These are phyloP conservation scores for Aspidapion aeneum DNA, from an alignment of 2,888 invertebrate genomes.

Conservation along the genomic window DNA sequence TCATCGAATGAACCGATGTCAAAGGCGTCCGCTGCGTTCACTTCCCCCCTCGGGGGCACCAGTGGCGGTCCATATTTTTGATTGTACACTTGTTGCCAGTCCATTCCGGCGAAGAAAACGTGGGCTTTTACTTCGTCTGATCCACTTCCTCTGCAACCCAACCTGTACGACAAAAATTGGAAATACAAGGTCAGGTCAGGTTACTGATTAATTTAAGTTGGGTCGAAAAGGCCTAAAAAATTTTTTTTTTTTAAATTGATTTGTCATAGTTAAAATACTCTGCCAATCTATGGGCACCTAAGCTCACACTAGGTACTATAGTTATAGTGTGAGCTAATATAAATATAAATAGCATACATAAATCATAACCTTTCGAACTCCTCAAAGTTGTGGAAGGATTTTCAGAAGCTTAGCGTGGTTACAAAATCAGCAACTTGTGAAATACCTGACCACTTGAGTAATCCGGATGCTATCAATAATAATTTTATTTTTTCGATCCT, in stretches of 20 bases:
- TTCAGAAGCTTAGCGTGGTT: too few relatives aligned
- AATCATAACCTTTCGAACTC: too few relatives aligned
- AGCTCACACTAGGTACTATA: too few relatives aligned
- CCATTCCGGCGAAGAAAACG: slow-evolving; percentile 94
- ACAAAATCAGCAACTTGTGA: too few relatives aligned
- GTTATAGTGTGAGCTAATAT: too few relatives aligned
- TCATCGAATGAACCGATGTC: slow-evolving; percentile 99
- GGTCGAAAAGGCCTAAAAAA: background rate
- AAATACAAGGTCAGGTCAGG: background rate
- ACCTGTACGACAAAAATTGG: slow-evolving; percentile 13
- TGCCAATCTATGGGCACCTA: too few relatives aligned
- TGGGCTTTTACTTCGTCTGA: slow-evolving; percentile 98
- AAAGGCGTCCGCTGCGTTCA: slow-evolving; percentile 99
- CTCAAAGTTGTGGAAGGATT: too few relatives aligned
- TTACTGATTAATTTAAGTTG: background rate
- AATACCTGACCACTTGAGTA: too few relatives aligned
- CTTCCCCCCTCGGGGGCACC: slow-evolving; percentile 97
- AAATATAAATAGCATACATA: too few relatives aligned
- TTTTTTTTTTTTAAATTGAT: background rate
- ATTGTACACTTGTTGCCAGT: slow-evolving; percentile 99
- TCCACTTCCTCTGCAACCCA: slow-evolving; percentile 41
- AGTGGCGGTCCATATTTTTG: slow-evolving; percentile 98
- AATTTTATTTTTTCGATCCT: too few relatives aligned
- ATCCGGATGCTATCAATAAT: too few relatives aligned
- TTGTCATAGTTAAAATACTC: too few relatives aligned